These are phyloP conservation scores for Adelphocoris suturalis DNA, from an alignment of 2,888 invertebrate genomes.

Conservation along the genomic window DNA sequence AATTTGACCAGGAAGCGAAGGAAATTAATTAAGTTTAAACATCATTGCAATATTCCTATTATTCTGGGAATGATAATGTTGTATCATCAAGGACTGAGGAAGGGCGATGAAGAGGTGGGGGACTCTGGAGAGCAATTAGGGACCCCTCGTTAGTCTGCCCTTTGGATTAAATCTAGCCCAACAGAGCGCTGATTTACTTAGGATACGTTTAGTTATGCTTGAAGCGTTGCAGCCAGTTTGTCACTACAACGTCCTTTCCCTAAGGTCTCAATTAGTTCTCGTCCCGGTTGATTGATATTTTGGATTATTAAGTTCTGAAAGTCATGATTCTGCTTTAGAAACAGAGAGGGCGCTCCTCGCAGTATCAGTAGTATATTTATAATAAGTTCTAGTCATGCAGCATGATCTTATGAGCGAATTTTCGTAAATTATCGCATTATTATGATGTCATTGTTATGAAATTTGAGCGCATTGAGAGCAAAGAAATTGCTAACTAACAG, in stretches of 20 bases:
- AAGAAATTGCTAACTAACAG: no score
- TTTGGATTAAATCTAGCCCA: conserved; percentile 64
- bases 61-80: conserved; percentile 30
- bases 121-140: conserved; percentile 43
- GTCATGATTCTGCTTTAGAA: background rate
- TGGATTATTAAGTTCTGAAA: conserved; percentile 14
- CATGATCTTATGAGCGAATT: no score
- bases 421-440: no score
- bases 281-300: conserved; percentile 37
- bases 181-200: conserved; percentile 61
- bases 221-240: conserved; percentile 47
- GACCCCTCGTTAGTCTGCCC: conserved; percentile 61
- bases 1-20: background rate
- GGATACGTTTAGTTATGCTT: conserved; percentile 65
- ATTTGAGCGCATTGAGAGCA: no score
- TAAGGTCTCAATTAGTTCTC: conserved; percentile 20
- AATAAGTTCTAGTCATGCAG: no score
- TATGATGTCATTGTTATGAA: no score
- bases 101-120: conserved; percentile 6
- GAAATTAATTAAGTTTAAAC: conserved; percentile 63
- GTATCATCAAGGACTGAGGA: conserved; percentile 40
- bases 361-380: no score
- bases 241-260: conserved; percentile 40
- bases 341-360: background rate
- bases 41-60: conserved; percentile 58